Conservation (phyloP, 2,113 vertebrate species). For the Bettongia penicillata region DNA sequence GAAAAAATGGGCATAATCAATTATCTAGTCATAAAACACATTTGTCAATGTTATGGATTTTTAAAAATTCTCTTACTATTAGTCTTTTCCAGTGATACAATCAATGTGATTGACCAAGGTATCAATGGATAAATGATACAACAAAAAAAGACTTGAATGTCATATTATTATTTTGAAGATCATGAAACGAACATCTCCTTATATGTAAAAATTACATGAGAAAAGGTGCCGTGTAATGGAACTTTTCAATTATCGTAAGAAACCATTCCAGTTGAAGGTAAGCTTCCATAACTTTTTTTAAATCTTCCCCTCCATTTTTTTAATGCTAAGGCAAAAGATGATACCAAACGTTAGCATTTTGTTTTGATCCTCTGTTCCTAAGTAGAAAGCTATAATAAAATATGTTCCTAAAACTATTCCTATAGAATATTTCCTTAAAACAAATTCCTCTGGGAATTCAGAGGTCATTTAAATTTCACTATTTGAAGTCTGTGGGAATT, state of each 20-base stretch:
- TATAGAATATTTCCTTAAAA: not conserved
- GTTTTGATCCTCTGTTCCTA: not conserved
- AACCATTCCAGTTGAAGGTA: not conserved
- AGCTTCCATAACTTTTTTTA: not conserved
- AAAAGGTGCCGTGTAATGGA: not conserved
- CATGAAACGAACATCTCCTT: not conserved
- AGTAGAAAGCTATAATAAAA: constrained; percentile 35
- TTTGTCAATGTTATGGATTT: not conserved
- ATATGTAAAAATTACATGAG: not conserved
- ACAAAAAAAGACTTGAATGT: not conserved
- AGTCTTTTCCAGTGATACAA: not conserved
- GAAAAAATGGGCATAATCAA: fast-evolving
- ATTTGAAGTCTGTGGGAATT: not conserved
- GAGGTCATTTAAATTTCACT: constrained; percentile 23
- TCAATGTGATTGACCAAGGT: not conserved
- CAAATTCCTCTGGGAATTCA: constrained; percentile 2
- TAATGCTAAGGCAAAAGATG: not conserved
- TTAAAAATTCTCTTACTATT: not conserved
- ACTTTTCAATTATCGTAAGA: constrained; percentile 15
- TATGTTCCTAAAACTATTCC: constrained; percentile 43
- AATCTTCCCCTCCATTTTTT: constrained; percentile 17
- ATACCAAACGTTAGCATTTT: constrained; percentile 9
- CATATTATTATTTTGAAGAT: not conserved
- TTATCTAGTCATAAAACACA: not conserved
- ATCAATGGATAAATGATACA: not conserved